phyloP scores from a whole-genome alignment of 2,797 vertebrate species.

The Erethizon dorsatum region DNA sequence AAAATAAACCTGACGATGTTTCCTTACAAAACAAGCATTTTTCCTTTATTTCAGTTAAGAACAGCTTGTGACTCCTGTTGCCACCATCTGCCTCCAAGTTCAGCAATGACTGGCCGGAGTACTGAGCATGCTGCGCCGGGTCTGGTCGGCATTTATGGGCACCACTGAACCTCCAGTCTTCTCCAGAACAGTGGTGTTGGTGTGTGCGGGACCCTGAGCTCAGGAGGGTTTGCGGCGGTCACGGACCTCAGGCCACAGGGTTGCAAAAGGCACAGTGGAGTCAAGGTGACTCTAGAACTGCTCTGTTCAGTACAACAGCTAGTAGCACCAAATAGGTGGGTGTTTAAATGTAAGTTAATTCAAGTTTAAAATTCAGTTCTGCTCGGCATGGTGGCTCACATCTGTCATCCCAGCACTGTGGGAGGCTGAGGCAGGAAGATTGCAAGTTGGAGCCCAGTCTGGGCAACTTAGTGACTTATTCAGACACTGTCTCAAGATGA shows the following conservation, averaged over 20 bases:
- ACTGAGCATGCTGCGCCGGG: background rate
- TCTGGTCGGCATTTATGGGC: background rate
- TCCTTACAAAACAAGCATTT: background rate
- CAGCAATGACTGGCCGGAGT: background rate
- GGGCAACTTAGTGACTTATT: no score
- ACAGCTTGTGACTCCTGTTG: background rate
- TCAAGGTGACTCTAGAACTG: background rate
- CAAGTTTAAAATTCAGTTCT: background rate
- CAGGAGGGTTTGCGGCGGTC: background rate
- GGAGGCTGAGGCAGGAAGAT: no score
- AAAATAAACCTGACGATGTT: conserved; percentile 1
- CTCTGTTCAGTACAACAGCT: background rate
- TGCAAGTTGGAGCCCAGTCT: no score
- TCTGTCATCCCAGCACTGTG: no score
- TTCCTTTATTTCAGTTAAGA: background rate
- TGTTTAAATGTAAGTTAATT: background rate
- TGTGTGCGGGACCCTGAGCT: background rate
- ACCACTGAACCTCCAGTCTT: background rate
- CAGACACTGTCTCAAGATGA: no score
- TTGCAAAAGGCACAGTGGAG: background rate
- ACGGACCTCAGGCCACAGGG: background rate
- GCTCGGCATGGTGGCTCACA: no score
- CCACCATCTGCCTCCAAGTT: background rate
- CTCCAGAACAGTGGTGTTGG: background rate
- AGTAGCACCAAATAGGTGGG: background rate